Evolutionary conservation across 2,797 vertebrate species (phyloP), one percentile per base, ranked within the genome.

Genomic region (Macrochelys suwanniensis): DNA sequence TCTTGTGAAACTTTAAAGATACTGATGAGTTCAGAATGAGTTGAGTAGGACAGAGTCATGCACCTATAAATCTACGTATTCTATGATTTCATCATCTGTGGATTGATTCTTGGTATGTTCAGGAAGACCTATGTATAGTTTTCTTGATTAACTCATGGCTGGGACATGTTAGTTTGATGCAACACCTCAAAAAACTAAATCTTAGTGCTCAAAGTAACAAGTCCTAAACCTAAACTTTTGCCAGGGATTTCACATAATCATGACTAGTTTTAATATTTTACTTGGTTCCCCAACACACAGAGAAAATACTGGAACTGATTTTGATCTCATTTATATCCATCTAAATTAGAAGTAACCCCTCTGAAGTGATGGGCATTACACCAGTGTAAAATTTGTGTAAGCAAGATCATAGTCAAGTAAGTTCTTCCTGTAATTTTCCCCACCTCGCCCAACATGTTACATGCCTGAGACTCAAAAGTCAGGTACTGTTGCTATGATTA

Each of bases 71-170:
- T 87, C 95, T 97, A 79, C 82, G 68, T 93, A 84, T 94, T 97
- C 87, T 85, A 92, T 98, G 94, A 96, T 98, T 98, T 97, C 96
- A 88, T 97, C 96, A 97, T 86, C 84, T 93, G 86, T 96, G 95
- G 87, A 86, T 88, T 97, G 95, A 97, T 97, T 98, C 94, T 89
- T 42, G 11, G 42, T 96, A 96, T 97, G 97, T 97, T 97, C 97
- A 98, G 98, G 91, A 98, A 97, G 95, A 96, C 93, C 93, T 98
- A 96, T 82, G 92, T 97, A 95, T 97, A 97, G 95, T 97, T 98
- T 97, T 97, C 97, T 97, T 98, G 96, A 97, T 98, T 98, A 97
- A 96, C 21, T 53, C 96, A 96, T 96, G 84, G 91, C 90, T 96
- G 92, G 95, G 92, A 97, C 95, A 95, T 97, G 86, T 97, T 98